These are phyloP conservation scores for Porites australiensis DNA, from an alignment of 64 coral and sea anemone species.

Conservation along the genomic window DNA sequence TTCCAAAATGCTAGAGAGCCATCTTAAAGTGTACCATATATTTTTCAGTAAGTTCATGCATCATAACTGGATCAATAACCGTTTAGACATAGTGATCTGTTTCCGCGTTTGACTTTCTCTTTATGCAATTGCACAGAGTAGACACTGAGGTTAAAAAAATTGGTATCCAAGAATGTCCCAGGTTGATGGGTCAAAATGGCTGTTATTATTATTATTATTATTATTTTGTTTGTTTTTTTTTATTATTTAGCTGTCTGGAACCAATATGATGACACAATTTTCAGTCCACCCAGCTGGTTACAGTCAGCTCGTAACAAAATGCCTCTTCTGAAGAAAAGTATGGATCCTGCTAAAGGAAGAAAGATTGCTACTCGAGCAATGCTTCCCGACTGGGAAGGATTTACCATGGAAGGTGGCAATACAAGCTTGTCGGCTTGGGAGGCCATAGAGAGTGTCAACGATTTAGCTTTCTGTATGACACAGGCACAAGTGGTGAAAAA, in stretches of 20 bases:
- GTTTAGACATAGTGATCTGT: no score
- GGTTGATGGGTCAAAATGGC: no score
- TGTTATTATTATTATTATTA: no score
- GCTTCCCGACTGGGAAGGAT: slow-evolving; percentile 41
- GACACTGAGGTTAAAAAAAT: no score
- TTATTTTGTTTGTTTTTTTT: neutral
- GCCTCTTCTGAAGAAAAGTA: slow-evolving; percentile 3
- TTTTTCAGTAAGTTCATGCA: no score
- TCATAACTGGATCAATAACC: no score
- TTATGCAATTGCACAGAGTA: no score
- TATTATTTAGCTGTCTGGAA: slow-evolving; percentile 12
- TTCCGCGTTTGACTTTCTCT: no score
- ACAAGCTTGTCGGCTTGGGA: slow-evolving; percentile 21
- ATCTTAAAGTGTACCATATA: no score
- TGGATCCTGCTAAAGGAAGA: slow-evolving; percentile 44
- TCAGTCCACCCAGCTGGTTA: neutral
- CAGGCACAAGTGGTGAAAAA: neutral
- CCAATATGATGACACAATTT: slow-evolving; percentile 56
- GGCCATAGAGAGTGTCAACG: neutral
- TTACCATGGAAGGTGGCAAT: neutral
- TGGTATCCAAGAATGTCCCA: neutral
- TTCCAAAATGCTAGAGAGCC: no score
- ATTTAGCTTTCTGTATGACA: slow-evolving; percentile 53
- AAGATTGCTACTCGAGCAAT: slow-evolving; percentile 50
- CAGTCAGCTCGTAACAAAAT: slow-evolving; percentile 7